A percentile compares a stretch with the other conserved stretches of the same genome.
These are phyloP conservation scores for Syngnathus scovelli DNA, from an alignment of 2,113 vertebrate genomes.

Conservation along the genomic window DNA sequence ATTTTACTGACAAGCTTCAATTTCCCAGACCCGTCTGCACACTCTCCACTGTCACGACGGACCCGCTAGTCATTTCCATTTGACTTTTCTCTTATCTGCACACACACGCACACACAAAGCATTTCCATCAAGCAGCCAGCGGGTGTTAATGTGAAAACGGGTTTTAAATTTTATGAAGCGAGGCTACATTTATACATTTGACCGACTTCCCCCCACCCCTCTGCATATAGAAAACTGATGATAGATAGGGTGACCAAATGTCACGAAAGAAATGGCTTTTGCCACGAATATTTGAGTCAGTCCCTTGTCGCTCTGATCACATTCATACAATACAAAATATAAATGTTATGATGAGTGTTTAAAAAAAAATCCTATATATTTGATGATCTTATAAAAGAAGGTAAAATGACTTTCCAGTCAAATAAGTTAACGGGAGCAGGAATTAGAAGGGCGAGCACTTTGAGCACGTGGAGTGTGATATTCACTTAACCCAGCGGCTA, in stretches of 20 bases:
- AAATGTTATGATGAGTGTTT: conserved; percentile 66
- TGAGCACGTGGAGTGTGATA: conserved; percentile 47
- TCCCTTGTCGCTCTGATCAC: conserved; percentile 51
- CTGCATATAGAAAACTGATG: conserved; percentile 65
- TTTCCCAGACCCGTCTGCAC: conserved; percentile 57
- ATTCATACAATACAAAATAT: conserved; percentile 72
- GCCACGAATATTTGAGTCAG: conserved; percentile 71
- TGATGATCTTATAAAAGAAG: conserved; percentile 69
- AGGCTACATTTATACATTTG: conserved; percentile 71
- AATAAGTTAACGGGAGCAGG: conserved; percentile 59
- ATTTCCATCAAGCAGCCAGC: conserved; percentile 69
- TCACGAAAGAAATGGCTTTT: conserved; percentile 69
- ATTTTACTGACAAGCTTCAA: conserved; percentile 73
- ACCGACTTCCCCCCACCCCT: conserved; percentile 67
- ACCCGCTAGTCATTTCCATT: conserved; percentile 67
- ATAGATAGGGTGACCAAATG: conserved; percentile 71
- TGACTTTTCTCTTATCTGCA: conserved; percentile 73
- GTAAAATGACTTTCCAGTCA: conserved; percentile 64
- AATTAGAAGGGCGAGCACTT: conserved; percentile 40
- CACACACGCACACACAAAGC: conserved; percentile 41
- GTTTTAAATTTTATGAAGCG: conserved; percentile 66
- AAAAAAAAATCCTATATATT: conserved; percentile 58
- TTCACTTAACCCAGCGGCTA: conserved; percentile 62
- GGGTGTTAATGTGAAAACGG: conserved; percentile 67
- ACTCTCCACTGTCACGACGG: conserved; percentile 51